Conservation (phyloP, 2,113 vertebrate species). For the Suricata suricatta region DNA sequence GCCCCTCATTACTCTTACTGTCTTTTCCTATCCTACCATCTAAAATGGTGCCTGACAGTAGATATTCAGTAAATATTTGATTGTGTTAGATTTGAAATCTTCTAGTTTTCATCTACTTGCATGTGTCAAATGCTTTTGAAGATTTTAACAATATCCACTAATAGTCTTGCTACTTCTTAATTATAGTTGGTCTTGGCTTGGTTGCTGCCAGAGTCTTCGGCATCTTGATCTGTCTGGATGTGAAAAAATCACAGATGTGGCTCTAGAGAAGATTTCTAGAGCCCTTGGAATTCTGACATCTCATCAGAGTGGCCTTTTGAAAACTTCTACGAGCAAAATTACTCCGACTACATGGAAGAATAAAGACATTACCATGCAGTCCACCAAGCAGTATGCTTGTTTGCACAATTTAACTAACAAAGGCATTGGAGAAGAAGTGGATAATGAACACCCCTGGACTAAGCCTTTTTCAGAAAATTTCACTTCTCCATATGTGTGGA, state of each 20-base stretch:
- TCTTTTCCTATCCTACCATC: background rate
- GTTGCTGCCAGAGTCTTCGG: conserved; percentile 89
- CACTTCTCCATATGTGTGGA: conserved; percentile 88
- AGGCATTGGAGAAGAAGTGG: conserved; percentile 74
- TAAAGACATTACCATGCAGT: conserved; percentile 83
- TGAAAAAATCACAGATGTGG: conserved; percentile 94
- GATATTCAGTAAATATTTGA: background rate
- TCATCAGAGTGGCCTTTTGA: conserved; percentile 77
- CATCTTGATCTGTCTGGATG: conserved; percentile 97
- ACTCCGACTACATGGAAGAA: conserved; percentile 82
- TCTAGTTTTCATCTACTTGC: background rate
- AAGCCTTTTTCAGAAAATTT: conserved; percentile 77
- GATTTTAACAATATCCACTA: background rate
- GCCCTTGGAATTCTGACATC: conserved; percentile 90
- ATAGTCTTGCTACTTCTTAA: background rate
- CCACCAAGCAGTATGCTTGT: conserved; percentile 72
- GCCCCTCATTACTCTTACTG: background rate
- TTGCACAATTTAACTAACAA: conserved; percentile 78
- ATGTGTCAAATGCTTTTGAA: conserved; percentile 26
- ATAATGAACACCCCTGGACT: conserved; percentile 82
- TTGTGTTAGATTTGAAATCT: conserved; percentile 26
- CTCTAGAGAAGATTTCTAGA: conserved; percentile 91
- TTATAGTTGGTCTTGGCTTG: conserved; percentile 92
- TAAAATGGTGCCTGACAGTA: background rate
- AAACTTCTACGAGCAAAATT: conserved; percentile 81